phyloP scores from a whole-genome alignment of 2,113 vertebrate species.

The Rhineura floridana region DNA sequence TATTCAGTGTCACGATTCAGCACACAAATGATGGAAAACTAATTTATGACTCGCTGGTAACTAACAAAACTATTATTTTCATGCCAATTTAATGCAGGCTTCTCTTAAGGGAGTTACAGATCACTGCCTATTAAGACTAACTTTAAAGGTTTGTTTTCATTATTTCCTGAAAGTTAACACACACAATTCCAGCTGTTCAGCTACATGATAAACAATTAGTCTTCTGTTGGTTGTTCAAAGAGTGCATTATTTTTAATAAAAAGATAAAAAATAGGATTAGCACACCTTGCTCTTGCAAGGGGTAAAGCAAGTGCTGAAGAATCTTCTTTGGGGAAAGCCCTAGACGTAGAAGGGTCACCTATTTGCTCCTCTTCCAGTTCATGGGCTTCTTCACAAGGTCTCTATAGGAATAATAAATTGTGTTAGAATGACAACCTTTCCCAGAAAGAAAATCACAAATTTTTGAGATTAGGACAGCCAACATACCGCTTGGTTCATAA shows the following conservation, averaged over 20 bases:
- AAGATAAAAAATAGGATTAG: neutral
- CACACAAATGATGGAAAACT: too few relatives aligned
- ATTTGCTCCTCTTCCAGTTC: conserved; percentile 49
- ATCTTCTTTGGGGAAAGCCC: conserved; percentile 59
- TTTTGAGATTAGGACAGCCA: neutral
- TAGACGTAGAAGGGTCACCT: conserved; percentile 53
- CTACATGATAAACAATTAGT: too few relatives aligned
- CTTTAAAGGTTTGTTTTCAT: neutral
- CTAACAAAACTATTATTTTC: neutral
- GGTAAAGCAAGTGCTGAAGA: conserved; percentile 77
- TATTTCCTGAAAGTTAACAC: neutral
- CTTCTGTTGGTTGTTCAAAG: neutral
- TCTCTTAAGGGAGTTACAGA: neutral
- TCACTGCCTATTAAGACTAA: neutral
- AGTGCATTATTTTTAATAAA: neutral
- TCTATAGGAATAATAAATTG: conserved; percentile 46
- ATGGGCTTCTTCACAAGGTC: conserved; percentile 57
- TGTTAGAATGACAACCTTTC: neutral
- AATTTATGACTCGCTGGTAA: neutral
- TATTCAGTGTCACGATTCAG: neutral
- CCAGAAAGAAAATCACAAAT: neutral
- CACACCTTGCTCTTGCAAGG: conserved; percentile 88
- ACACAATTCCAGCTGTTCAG: neutral
- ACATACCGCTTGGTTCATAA: conserved; percentile 87
- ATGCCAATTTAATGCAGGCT: neutral